These are phyloP conservation scores for Bubalus kerabau DNA, from an alignment of 2,113 vertebrate genomes.

Conservation along the genomic window DNA sequence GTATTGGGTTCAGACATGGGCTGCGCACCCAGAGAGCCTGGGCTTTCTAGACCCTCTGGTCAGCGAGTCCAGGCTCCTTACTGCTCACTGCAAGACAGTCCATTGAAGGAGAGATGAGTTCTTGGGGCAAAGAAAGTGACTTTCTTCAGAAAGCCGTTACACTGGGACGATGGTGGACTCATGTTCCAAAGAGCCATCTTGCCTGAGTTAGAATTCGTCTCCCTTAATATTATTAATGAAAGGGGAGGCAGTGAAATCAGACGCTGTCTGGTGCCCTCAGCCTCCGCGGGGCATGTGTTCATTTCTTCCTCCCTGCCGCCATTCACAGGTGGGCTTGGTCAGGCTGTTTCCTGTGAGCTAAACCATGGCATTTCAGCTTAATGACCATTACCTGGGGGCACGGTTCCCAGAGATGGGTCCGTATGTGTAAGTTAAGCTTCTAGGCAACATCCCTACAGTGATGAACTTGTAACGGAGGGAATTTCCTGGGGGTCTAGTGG, in stretches of 20 bases:
- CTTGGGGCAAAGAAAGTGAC: background rate
- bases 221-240: background rate
- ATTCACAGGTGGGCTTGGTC: background rate
- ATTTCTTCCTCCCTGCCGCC: background rate
- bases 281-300: fast-evolving
- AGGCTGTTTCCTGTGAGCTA: background rate
- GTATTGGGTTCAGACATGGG: fast-evolving
- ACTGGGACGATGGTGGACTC: background rate
- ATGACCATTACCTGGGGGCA: background rate
- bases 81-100: background rate
- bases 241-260: background rate
- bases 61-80: background rate
- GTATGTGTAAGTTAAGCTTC: background rate
- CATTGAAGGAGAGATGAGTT: fast-evolving
- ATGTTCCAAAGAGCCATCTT: background rate
- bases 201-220: background rate
- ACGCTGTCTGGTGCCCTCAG: background rate
- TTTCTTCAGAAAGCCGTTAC: background rate
- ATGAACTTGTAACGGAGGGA: background rate
- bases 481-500: background rate
- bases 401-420: too few species aligned
- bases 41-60: fast-evolving
- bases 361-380: background rate
- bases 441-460: background rate
- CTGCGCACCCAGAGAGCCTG: background rate